Base-by-base conservation (phyloP, 2,888 invertebrate genomes). In the Syritta pipiens region DNA sequence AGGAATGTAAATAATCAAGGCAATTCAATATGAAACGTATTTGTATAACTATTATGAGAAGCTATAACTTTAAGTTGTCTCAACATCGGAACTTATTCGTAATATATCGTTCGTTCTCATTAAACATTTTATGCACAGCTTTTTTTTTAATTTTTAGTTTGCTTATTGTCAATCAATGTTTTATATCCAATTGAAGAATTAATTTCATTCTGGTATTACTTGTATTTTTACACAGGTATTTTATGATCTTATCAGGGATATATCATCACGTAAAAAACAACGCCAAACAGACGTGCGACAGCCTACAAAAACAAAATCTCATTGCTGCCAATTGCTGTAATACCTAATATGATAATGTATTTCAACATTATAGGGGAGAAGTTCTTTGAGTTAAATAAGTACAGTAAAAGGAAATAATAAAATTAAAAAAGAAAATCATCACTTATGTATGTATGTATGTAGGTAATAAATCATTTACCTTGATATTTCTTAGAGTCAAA, bases 211-310 rank as follows among this genome's bases (percentile, higher is more conserved):
- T 30, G 1, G 4, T 2, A 44, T 46, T 30, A 22, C 4, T 49
- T 30, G 19, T 76, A 20, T 59, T 62, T 74, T 57, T 37, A 35
- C 40, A 79, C 76, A 89, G 89, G 89, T 89, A 84, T 89, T 89
- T 87, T 89, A 88, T 84, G 89, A 89, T 86, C 87, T 89, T 83
- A 88, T 89, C 88, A 88, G 87, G 86, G 89, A 89, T 86, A 89
- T 89, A 83, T 87, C 88, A 85, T 86, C 87, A 84, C 89, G 88
- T 83, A 89, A 89, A 84, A 89, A 88, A 85, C 87, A 86, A 84
- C 88, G 88, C 85, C 87, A 88, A 84, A 87, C 87, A 83, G 89
- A 88, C 84, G 86, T 87, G 77, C 86, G 86, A 86, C 88, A 87
- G 86, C 87, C 88, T 84, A 85, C 84, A 84, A 88, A 89, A 86